Evolutionary conservation across 2,113 vertebrate genomes (phyloP), one percentile per base, ranked within the genome.

Genomic region (Poecile atricapillus): DNA sequence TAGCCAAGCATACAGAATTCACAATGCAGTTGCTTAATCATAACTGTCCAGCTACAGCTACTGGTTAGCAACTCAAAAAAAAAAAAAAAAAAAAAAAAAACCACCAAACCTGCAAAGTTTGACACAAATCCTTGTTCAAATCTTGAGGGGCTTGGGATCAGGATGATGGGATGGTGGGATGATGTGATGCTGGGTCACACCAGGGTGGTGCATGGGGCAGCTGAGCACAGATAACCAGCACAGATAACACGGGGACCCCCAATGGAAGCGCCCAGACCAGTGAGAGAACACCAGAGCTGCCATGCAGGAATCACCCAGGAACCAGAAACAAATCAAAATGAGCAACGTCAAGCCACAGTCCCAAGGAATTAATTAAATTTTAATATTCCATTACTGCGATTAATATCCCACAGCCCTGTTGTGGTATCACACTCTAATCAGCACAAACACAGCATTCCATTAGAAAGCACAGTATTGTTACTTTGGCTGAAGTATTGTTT

Each of bases 231-330:
- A 55, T 8, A 47, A 25, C 15, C 12, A 37, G 35, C 10, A 8
- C 12, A 15, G 3, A 11, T 0, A 14, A 14, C 63, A 2, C 0
- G 2, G 21, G 25, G 5, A 47, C 20, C 13, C 16, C 39, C 15
- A 69, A 25, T 1, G 0, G 11, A 9, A 47, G 21, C 3, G 3
- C 47, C 23, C 20, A 1, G 7, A 12, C 5, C 4, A 2, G 25
- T 11, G 39, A 21, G 39, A 11, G 20, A 41, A 17, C 35, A 3
- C 14, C 9, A 3, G 13, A 63, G 44, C 17, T 16, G 37, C 23
- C 5, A 7, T 6, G 13, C 17, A 24, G 28, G 0, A 65, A 7
- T 30, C 3, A 7, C 13, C 49, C 21, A 7, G 5, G 13, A 9
- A 25, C 22, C n/a, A 21, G 62, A 46, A 46, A 3, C 27, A 13